Base-by-base conservation (phyloP, 2,113 vertebrate species). In the Lichenostomus cassidix region DNA sequence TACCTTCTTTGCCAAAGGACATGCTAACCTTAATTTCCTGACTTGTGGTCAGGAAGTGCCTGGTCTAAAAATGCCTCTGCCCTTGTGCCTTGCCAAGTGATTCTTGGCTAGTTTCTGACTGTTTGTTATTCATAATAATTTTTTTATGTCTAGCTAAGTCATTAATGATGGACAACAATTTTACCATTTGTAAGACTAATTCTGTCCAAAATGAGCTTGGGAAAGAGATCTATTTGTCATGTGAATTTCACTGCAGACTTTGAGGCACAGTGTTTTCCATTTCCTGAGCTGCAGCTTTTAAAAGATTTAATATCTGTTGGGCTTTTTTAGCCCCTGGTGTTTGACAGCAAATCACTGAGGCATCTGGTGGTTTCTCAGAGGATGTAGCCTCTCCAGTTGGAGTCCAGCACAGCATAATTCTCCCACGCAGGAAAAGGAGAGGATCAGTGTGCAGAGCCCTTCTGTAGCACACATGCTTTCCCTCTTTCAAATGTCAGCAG, bases 291-390 rank as follows among this genome's bases (percentile, higher is more conserved):
- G 33, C 55, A 68, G 55, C 27, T 73, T 90, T 74, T 13, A 5
- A 60, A 74, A 75, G 46, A 31, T 23, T 19, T 11, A 55, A 28
- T 87, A 10, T 87, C 65, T 76, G 18, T 76, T 73, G 65, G 80
- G 55, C 39, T 37, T 78, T 63, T 67, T 70, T 46, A 89, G 85
- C 33, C 90, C 22, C 37, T 79, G 76, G 52, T 74, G 70, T 83
- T 14, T 53, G 65, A 53, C 74, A 95, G 83, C 89, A 89, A 87
- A 94, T 90, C 47, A 9, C 59, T 81, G 47, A 87, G 84, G 80
- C 95, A 93, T 77, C 42, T 77, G 77, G 70, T 69, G 74, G 15
- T 50, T 92, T 87, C 73, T 84, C 75, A 89, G 62, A 88, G 71
- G 77, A 83, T 68, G 19, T 25, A 68, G 71, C 63, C 70, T 46